Conservation (phyloP, 2,888 invertebrate genomes). For the Rhingia rostrata region DNA sequence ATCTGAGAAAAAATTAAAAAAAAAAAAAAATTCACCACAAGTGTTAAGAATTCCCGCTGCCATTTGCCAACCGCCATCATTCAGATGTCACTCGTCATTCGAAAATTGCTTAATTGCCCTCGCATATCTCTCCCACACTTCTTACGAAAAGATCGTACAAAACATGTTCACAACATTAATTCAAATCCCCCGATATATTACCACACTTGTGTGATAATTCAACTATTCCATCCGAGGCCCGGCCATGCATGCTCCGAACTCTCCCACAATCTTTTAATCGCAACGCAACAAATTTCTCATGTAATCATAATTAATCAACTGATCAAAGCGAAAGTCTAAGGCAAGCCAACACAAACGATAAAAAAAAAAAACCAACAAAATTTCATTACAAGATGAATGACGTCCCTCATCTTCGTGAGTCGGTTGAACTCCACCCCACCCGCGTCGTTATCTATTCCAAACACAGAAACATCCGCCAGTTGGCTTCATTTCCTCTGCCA, state of each 20-base stretch:
- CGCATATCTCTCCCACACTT: slow-evolving; percentile 59
- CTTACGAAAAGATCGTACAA: slow-evolving; percentile 48
- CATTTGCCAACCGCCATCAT: slow-evolving; percentile 37
- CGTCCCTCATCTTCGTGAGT: neutral
- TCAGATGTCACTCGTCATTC: slow-evolving; percentile 61
- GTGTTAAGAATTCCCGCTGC: slow-evolving; percentile 32
- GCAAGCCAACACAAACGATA: slow-evolving; percentile 23
- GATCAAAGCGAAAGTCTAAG: slow-evolving; percentile 48
- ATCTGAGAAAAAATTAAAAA: slow-evolving; percentile 25
- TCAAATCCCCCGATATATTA: slow-evolving; percentile 53
- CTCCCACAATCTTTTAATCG: slow-evolving; percentile 61
- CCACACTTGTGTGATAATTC: slow-evolving; percentile 64
- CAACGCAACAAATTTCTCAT: slow-evolving; percentile 71
- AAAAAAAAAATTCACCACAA: slow-evolving; percentile 56
- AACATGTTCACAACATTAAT: slow-evolving; percentile 64
- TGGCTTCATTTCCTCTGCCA: slow-evolving; percentile 59
- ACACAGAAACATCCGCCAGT: slow-evolving; percentile 66
- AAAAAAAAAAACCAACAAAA: slow-evolving; percentile 19
- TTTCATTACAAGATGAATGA: slow-evolving; percentile 25
- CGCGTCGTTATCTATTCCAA: slow-evolving; percentile 10
- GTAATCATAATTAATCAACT: slow-evolving; percentile 72
- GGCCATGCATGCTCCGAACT: slow-evolving; percentile 2
- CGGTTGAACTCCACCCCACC: neutral
- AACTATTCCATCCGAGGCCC: neutral
- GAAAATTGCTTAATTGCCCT: slow-evolving; percentile 57